Base-by-base conservation (phyloP, 2,113 vertebrate genomes). In the Jaculus jaculus region DNA sequence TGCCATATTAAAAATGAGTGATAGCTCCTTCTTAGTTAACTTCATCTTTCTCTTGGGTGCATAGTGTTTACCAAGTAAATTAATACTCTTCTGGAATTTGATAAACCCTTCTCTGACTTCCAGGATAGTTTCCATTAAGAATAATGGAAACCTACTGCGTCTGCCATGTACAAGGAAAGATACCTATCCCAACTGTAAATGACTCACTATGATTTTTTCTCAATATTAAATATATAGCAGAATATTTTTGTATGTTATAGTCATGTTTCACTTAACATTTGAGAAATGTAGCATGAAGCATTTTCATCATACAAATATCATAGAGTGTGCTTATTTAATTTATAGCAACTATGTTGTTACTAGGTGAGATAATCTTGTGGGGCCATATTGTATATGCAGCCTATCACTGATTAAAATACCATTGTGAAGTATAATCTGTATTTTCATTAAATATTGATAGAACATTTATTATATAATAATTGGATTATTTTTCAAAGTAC, bases 401-500 rank as follows among this genome's bases (percentile, higher is more conserved):
- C 20, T 20, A n/a, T 69, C 28, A 69, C 9, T 54, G 30, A 32
- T 42, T 84, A 24, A 73, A 72, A 73, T 37, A n/a, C 9, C 9
- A 17, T 73, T 71, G 13, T 30, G 84, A 9, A 60, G 24, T 39
- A 39, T 3, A 72, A 72, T 58, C 8, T 85, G 7, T 69, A 77
- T 63, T 82, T 82, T 78, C 81, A 82, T 83, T 87, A 77, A 87
- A 72, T 75, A 39, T 30, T 90, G 82, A n/a, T 84, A 69, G 47
- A 79, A 82, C 68, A 73, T 74, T 7, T 68, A 68, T 17, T 32
- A 8, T 68, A 58, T 68, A 83, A 23, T 90, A 65, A 92, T 15
- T 68, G 26, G 75, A 32, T 3, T 73, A 92, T 89, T 78, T 66
- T 89, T 92, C 20, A 81, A 97, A 95, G 98, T 99, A 98, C 98